Evolutionary conservation across 2,113 vertebrate species (phyloP).

Genomic region (Struthio camelus): DNA sequence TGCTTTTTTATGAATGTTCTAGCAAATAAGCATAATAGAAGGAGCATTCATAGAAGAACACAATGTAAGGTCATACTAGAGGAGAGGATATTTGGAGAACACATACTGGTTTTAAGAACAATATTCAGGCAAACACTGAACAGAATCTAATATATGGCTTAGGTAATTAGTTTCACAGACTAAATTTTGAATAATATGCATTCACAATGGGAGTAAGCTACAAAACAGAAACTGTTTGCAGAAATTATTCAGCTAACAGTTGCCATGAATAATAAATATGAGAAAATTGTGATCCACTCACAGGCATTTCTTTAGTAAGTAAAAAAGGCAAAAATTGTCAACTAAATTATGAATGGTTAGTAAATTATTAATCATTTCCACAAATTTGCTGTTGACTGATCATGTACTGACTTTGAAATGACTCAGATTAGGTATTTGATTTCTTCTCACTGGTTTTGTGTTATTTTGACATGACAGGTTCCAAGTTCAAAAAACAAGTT

Average conservation of each 20-base stretch:
- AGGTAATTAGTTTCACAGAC: constrained; percentile 11
- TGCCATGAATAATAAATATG: constrained; percentile 61
- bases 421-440: background rate
- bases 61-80: background rate
- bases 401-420: constrained; percentile 7
- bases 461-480: background rate
- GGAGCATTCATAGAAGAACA: background rate
- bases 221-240: constrained; percentile 28
- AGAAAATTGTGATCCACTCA: constrained; percentile 24
- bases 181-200: constrained; percentile 44
- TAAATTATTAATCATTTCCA: constrained; percentile 48
- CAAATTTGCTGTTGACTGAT: background rate
- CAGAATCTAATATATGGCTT: background rate
- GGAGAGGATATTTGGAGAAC: background rate
- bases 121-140: background rate
- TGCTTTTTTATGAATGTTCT: background rate
- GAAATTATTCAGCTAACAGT: constrained; percentile 49
- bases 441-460: background rate
- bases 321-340: constrained; percentile 26
- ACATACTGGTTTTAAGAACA: background rate
- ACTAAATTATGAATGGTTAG: constrained; percentile 43
- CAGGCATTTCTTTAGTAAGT: constrained; percentile 12
- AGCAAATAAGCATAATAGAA: background rate
- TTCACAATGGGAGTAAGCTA: constrained; percentile 11
- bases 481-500: background rate